phyloP scores from a whole-genome alignment of 2,113 vertebrate genomes.

The Odocoileus virginianus region DNA sequence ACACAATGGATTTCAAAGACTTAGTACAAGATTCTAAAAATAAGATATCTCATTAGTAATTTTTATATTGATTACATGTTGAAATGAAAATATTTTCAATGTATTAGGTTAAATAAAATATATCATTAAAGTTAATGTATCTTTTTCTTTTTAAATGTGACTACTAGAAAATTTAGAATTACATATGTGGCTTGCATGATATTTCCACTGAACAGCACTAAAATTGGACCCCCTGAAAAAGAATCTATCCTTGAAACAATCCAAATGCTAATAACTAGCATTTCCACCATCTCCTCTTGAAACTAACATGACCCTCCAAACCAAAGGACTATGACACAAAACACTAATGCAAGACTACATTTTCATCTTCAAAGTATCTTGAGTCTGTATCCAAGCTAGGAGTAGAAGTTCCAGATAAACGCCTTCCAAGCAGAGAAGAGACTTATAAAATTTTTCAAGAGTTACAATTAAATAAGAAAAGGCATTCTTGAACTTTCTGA shows the following conservation, averaged over 20 bases:
- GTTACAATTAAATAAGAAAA: constrained; percentile 15
- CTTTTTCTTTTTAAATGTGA: not conserved
- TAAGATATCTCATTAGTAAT: constrained; percentile 6
- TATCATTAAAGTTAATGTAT: not conserved
- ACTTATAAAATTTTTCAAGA: constrained; percentile 13
- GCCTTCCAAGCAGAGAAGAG: constrained; percentile 24
- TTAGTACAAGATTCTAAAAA: not conserved
- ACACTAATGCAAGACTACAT: not conserved
- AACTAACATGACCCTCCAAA: not conserved
- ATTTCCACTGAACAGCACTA: not conserved
- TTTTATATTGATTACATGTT: constrained; percentile 5
- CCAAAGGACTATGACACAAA: not conserved
- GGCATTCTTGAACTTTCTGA: not conserved
- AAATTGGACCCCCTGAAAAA: not conserved
- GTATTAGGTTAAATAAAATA: not conserved
- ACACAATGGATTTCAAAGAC: not conserved
- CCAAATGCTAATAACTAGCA: not conserved
- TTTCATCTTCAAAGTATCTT: not conserved
- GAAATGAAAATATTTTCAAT: constrained; percentile 6
- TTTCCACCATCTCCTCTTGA: not conserved
- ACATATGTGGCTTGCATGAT: not conserved
- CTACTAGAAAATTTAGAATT: constrained; percentile 3
- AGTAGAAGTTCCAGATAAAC: not conserved
- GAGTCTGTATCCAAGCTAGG: not conserved
- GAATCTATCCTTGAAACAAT: not conserved